These are phyloP conservation scores for Aphelenchoides fujianensis DNA, from an alignment of 1,140 invertebrate genomes.

Conservation along the genomic window DNA sequence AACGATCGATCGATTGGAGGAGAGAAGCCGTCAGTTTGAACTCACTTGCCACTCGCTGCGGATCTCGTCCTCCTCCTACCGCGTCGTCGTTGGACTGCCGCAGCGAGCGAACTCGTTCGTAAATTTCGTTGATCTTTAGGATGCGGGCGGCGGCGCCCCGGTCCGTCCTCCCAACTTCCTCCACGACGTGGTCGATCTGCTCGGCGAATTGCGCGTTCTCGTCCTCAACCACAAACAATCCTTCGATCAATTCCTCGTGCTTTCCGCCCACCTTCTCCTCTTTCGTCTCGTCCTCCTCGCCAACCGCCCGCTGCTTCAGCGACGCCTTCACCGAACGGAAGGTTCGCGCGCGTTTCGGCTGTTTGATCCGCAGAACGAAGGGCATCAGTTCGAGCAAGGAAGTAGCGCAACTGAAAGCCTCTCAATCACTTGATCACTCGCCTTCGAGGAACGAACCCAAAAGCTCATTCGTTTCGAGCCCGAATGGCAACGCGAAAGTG, in stretches of 20 bases:
- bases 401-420: conserved; percentile 48
- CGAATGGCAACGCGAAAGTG: conserved; percentile 44
- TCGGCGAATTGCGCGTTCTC: conserved; percentile 13
- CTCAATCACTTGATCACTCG: conserved; percentile 15
- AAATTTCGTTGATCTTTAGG: background rate
- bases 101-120: conserved; percentile 19
- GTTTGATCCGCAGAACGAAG: conserved; percentile 44
- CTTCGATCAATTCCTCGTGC: conserved; percentile 10
- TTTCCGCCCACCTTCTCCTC: background rate
- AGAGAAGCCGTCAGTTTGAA: too few species aligned
- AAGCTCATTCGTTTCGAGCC: conserved; percentile 46
- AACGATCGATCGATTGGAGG: background rate
- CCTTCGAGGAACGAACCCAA: conserved; percentile 35
- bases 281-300: background rate
- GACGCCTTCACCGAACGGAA: conserved; percentile 35
- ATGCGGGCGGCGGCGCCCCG: background rate
- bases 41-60: conserved; percentile 75
- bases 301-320: conserved; percentile 31
- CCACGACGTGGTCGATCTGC: background rate
- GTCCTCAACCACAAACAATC: background rate
- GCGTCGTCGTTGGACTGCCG: conserved; percentile 48
- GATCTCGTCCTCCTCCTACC: conserved; percentile 39
- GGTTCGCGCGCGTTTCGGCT: conserved; percentile 38
- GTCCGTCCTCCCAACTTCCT: background rate
- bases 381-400: conserved; percentile 48